Evolutionary conservation across 2,888 invertebrate genomes (phyloP).

Genomic region (Thereva unica): DNA sequence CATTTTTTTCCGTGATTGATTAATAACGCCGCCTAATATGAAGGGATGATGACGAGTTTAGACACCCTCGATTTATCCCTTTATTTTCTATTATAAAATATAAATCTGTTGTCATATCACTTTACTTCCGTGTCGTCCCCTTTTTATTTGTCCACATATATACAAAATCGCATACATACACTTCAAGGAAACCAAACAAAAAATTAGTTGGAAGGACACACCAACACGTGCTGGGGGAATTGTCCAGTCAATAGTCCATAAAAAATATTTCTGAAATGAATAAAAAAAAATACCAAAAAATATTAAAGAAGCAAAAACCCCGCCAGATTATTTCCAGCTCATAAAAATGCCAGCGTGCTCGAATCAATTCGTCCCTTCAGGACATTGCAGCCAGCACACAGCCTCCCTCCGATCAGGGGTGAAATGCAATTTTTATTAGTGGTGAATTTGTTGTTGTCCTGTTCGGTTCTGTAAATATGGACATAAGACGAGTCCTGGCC

Average conservation of each 20-base stretch:
- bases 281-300: constrained; percentile 4
- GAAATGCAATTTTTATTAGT: constrained; percentile 29
- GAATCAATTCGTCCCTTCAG: constrained; percentile 36
- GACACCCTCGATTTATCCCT: too few relatives aligned
- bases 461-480: constrained; percentile 15
- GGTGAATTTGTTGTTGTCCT: not conserved
- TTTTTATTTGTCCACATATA: not conserved
- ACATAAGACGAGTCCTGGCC: constrained; percentile 2
- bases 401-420: constrained; percentile 22
- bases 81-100: too few relatives aligned
- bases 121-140: too few relatives aligned
- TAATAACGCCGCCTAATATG: constrained; percentile 8
- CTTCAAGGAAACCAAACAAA: not conserved
- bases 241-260: constrained; percentile 30
- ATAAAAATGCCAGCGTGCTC: constrained; percentile 43
- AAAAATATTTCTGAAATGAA: constrained; percentile 1
- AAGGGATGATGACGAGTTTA: too few relatives aligned
- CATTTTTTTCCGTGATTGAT: constrained; percentile 17
- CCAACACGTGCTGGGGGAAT: constrained; percentile 38
- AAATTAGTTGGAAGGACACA: constrained; percentile 37
- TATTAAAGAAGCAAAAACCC: constrained; percentile 20
- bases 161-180: not conserved
- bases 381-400: constrained; percentile 27
- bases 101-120: too few relatives aligned
- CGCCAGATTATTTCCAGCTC: constrained; percentile 41